Evolutionary conservation across 2,797 vertebrate genomes (phyloP).

Genomic region (Cuculus canorus): DNA sequence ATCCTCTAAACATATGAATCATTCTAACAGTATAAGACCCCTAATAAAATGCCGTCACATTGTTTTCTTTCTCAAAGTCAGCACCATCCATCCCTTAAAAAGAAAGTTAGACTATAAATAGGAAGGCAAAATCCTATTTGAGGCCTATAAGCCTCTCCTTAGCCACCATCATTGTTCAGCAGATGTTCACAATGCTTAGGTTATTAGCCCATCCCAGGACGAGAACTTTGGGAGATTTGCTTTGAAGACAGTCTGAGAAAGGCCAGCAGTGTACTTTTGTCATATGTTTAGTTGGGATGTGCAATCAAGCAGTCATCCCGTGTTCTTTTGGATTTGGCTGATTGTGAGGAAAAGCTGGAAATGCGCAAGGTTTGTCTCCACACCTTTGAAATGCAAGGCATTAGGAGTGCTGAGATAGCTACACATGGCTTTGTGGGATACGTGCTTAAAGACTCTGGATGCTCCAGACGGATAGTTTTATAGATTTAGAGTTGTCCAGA

Average conservation of each 20-base stretch:
- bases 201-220: not conserved
- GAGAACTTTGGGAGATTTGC: not conserved
- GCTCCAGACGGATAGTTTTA: not conserved
- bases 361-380: not conserved
- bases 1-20: fast-evolving
- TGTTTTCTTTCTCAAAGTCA: not conserved
- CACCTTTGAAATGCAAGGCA: not conserved
- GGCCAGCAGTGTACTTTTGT: not conserved
- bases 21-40: not conserved
- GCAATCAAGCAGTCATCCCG: not conserved
- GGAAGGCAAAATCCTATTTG: not conserved
- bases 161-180: not conserved
- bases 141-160: not conserved
- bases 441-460: not conserved
- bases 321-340: not conserved
- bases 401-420: not conserved
- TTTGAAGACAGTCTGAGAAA: not conserved
- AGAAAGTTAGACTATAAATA: not conserved
- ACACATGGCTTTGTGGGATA: not conserved
- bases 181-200: not conserved
- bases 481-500: not conserved
- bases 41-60: not conserved
- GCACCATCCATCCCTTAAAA: not conserved
- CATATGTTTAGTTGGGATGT: not conserved
- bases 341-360: not conserved